phyloP scores from a whole-genome alignment of 2,797 vertebrate species.

The Lithobates pipiens region DNA sequence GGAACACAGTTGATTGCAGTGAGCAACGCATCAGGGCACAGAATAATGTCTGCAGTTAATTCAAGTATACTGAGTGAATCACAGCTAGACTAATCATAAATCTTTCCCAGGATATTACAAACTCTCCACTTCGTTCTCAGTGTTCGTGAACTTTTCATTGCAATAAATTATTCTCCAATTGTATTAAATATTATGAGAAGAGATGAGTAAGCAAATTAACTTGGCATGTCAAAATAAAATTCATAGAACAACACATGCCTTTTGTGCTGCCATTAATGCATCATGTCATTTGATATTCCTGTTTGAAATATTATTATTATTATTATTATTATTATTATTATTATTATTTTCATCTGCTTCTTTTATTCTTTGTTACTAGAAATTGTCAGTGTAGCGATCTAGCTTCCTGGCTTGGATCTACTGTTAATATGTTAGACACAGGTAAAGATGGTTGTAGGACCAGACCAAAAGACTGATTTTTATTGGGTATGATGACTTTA shows the following conservation, averaged over 20 bases:
- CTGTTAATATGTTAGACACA: too few species aligned
- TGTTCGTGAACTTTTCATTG: background rate
- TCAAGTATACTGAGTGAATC: constrained; percentile 1
- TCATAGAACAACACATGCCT: background rate
- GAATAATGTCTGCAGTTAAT: constrained; percentile 10
- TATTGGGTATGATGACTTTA: background rate
- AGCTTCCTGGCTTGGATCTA: background rate
- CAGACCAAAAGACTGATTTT: background rate
- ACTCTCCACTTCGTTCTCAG: background rate
- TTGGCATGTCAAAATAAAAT: background rate
- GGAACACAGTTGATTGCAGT: constrained; percentile 7
- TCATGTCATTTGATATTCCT: background rate
- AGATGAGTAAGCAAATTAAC: background rate
- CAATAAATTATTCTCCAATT: background rate
- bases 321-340: too few species aligned
- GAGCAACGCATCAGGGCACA: background rate
- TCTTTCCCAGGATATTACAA: background rate
- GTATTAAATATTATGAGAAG: background rate
- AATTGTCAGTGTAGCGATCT: background rate
- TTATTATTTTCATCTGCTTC: too few species aligned
- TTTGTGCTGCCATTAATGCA: background rate
- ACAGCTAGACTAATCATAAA: constrained; percentile 1
- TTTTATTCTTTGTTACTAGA: background rate
- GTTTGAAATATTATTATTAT: background rate
- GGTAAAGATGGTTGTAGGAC: too few species aligned